phyloP scores from a whole-genome alignment of 1,140 invertebrate genomes.

The Leptinotarsa undecemlineata region DNA sequence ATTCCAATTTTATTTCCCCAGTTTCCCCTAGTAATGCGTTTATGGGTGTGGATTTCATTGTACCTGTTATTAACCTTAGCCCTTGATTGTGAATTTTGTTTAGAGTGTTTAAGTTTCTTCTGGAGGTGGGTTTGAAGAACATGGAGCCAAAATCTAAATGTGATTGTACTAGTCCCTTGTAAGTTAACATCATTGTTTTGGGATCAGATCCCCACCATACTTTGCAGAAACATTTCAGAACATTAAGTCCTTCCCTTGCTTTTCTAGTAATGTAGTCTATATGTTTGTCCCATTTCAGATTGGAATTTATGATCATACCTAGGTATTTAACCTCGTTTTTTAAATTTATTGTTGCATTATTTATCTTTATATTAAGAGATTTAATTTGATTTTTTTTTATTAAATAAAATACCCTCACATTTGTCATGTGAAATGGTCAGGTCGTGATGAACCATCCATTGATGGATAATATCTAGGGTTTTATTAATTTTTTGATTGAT shows the following conservation, averaged over 20 bases:
- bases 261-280: neutral
- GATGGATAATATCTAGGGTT: too few relatives aligned
- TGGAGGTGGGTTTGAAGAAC: slow-evolving; percentile 2
- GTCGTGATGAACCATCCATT: too few relatives aligned
- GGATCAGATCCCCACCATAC: slow-evolving; percentile 28
- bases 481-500: too few relatives aligned
- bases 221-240: slow-evolving; percentile 17
- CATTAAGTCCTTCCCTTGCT: slow-evolving; percentile 13
- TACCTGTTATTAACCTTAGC: slow-evolving; percentile 9
- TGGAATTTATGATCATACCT: neutral
- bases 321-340: slow-evolving; percentile 29
- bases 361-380: too few relatives aligned
- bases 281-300: slow-evolving; percentile 21
- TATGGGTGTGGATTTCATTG: slow-evolving; percentile 26
- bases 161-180: slow-evolving; percentile 18
- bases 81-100: slow-evolving; percentile 19
- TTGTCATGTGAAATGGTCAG: too few relatives aligned
- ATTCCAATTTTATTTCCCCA: slow-evolving; percentile 18
- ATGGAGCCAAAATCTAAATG: slow-evolving; percentile 15
- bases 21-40: slow-evolving; percentile 20
- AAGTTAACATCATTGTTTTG: slow-evolving; percentile 4
- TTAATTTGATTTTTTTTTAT: too few relatives aligned
- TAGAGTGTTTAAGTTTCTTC: neutral
- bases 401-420: too few relatives aligned
- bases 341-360: neutral